These are phyloP conservation scores for Lasius platythorax DNA, from an alignment of 2,888 invertebrate species.

Conservation along the genomic window DNA sequence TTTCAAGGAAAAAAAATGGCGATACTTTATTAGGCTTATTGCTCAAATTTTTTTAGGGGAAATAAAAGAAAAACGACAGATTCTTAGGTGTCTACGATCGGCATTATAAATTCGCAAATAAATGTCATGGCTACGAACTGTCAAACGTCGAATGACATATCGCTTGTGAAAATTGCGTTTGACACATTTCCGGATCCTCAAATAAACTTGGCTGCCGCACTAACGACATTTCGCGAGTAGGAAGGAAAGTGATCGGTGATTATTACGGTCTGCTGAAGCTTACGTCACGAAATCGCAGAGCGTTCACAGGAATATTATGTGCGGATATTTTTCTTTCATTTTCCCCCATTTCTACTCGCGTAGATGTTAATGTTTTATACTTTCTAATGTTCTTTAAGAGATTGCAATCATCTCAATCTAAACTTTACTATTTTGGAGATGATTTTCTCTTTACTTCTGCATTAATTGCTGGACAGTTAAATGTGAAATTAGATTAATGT, in stretches of 20 bases:
- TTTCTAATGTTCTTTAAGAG: not conserved
- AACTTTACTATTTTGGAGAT: not conserved
- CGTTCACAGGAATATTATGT: not conserved
- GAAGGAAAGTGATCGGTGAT: constrained; percentile 33
- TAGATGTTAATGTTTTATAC: not conserved
- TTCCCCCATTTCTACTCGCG: not conserved
- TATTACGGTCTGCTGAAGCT: constrained; percentile 15
- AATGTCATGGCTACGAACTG: constrained; percentile 20
- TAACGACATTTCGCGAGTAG: not conserved
- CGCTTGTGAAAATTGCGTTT: not conserved
- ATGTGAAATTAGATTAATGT: not conserved
- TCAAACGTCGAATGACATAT: not conserved
- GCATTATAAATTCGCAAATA: not conserved
- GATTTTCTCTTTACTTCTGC: not conserved
- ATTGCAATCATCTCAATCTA: not conserved
- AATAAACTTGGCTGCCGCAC: not conserved
- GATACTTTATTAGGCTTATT: not conserved
- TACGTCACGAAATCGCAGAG: constrained; percentile 10
- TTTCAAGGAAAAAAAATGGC: not conserved
- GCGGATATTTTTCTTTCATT: not conserved
- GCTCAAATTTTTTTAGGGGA: not conserved
- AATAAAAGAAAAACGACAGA: not conserved
- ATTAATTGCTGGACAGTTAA: not conserved
- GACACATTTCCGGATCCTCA: not conserved
- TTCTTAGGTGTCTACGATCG: not conserved